Evolutionary conservation across 1,140 invertebrate genomes (phyloP).

Genomic region (Berghia stephanieae): DNA sequence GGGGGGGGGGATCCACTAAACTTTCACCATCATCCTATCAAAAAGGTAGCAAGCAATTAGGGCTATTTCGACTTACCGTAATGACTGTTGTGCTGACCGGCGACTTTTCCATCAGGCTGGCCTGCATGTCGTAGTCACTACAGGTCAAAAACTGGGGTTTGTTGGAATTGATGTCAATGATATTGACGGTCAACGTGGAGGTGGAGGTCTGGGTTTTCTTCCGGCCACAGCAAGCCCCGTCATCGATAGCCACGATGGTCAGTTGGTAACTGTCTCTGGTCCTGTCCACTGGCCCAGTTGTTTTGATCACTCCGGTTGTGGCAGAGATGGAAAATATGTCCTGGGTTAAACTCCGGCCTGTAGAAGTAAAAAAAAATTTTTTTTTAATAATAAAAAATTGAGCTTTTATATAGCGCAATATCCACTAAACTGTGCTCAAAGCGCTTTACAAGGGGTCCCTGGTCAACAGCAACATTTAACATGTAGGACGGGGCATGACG

Average conservation of each 20-base stretch:
- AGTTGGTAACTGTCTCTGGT: neutral
- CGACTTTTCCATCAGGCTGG: constrained; percentile 7
- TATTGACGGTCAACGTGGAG: constrained; percentile 14
- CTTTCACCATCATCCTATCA: too few species aligned
- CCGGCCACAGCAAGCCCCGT: neutral
- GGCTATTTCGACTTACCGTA: too few species aligned
- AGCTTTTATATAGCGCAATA: too few species aligned
- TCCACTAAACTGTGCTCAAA: too few species aligned
- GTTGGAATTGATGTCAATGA: constrained; percentile 13
- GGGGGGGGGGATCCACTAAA: too few species aligned
- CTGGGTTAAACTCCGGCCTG: neutral
- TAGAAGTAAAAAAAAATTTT: neutral
- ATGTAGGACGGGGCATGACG: too few species aligned
- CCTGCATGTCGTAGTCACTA: neutral
- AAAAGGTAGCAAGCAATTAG: too few species aligned
- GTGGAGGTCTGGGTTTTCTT: neutral
- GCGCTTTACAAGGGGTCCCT: too few species aligned
- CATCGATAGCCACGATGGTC: constrained; percentile 13
- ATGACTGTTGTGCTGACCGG: constrained; percentile 18
- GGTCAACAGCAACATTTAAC: too few species aligned
- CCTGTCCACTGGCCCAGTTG: neutral
- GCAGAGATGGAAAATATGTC: constrained; percentile 15
- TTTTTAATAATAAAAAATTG: too few species aligned
- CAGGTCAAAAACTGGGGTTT: constrained; percentile 10
- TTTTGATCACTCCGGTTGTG: neutral